phyloP scores from a whole-genome alignment of 2,888 invertebrate species.

The Eurytoma adleriae region DNA sequence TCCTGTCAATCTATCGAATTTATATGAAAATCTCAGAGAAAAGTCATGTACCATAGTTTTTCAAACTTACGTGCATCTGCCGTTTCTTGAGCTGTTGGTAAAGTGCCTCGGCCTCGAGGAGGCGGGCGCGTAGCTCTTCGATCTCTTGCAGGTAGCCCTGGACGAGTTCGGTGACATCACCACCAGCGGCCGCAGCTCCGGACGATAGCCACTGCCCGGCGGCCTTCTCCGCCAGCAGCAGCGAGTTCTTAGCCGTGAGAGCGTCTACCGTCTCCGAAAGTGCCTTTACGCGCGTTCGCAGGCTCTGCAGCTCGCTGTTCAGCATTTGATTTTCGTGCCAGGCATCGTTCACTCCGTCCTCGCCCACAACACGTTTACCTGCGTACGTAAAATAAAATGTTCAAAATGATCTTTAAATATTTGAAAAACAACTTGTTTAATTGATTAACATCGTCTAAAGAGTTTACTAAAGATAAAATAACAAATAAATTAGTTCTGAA shows the following conservation, averaged over 20 bases:
- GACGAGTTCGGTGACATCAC: constrained; percentile 82
- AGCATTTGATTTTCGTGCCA: constrained; percentile 97
- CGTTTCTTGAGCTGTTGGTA: constrained; percentile 83
- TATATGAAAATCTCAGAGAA: constrained; percentile 13
- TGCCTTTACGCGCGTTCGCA: constrained; percentile 93
- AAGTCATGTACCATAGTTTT: no score
- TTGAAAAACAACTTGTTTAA: no score
- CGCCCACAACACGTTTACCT: constrained; percentile 92
- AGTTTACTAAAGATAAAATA: no score
- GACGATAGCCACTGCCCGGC: constrained; percentile 80
- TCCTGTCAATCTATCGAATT: constrained; percentile 6
- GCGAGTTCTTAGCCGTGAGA: constrained; percentile 88
- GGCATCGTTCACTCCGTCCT: constrained; percentile 96
- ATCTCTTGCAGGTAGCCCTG: constrained; percentile 93
- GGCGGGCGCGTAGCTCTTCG: constrained; percentile 91
- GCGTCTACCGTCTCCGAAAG: constrained; percentile 95
- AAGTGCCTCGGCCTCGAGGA: constrained; percentile 91
- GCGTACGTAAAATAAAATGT: constrained; percentile 64
- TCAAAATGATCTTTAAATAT: not conserved
- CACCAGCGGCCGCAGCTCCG: constrained; percentile 77
- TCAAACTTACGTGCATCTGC: constrained; percentile 68
- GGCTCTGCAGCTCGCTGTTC: constrained; percentile 90
- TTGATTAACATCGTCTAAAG: no score
- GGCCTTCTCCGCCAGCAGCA: constrained; percentile 88
- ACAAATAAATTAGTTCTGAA: no score